phyloP scores from a whole-genome alignment of 2,113 vertebrate genomes.

The Eurypyga helias region DNA sequence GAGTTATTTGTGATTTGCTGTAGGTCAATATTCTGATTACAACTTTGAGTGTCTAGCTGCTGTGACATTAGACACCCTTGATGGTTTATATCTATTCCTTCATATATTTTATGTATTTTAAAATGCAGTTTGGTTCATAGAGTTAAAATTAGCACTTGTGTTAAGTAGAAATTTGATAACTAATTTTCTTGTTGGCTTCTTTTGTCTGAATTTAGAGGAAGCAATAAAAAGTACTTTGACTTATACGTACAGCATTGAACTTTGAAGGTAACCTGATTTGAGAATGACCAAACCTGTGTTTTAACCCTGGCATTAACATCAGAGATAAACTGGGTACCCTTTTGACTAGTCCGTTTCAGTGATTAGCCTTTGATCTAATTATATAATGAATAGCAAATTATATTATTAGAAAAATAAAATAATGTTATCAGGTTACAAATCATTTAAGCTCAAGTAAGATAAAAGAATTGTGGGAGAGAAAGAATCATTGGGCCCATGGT shows the following conservation, averaged over 20 bases:
- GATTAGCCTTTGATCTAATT: background rate
- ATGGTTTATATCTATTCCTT: background rate
- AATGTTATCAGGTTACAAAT: background rate
- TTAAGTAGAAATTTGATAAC: background rate
- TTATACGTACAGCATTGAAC: background rate
- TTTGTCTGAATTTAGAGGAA: background rate
- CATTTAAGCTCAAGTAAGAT: background rate
- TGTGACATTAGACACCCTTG: background rate
- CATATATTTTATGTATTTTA: background rate
- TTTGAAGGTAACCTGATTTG: background rate
- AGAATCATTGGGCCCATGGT: background rate
- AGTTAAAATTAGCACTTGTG: background rate
- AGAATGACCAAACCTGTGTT: background rate
- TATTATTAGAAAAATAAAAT: background rate
- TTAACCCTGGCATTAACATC: background rate
- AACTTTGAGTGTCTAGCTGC: background rate
- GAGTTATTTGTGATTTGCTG: background rate
- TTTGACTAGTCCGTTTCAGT: background rate
- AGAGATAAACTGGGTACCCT: background rate
- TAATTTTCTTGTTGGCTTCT: background rate
- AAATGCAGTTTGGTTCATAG: background rate
- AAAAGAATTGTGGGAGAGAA: background rate
- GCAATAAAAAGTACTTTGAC: background rate
- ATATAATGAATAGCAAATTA: background rate
- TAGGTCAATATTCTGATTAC: background rate